Conservation (phyloP, 2,797 vertebrate species). For the Thunnus albacares region DNA sequence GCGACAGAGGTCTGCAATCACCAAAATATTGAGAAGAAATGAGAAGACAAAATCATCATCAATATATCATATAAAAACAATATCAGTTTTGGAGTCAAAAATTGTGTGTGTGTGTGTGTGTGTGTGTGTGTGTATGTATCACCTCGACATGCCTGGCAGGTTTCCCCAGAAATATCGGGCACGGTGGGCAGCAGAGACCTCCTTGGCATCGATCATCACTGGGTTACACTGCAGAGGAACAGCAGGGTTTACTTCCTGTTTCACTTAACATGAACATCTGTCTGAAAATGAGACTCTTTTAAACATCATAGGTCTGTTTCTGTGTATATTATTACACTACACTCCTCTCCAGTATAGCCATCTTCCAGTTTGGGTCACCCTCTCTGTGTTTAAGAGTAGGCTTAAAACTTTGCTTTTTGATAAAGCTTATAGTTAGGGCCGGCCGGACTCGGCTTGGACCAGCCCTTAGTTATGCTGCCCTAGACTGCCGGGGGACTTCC, state of each 20-base stretch:
- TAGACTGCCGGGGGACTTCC: no score
- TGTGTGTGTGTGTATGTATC: slow-evolving; percentile 15
- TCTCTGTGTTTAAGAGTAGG: no score
- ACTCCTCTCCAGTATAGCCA: no score
- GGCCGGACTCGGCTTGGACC: no score
- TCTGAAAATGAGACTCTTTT: neutral
- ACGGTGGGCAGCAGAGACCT: slow-evolving; percentile 93
- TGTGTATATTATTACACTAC: no score
- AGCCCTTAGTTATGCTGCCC: no score
- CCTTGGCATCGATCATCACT: slow-evolving; percentile 95
- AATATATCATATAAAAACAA: no score
- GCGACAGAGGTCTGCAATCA: slow-evolving; percentile 86
- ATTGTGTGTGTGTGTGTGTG: no score
- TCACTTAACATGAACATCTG: neutral
- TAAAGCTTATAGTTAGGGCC: no score
- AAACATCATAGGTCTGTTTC: neutral
- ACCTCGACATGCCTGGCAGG: slow-evolving; percentile 97
- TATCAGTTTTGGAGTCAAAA: no score
- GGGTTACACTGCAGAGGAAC: slow-evolving; percentile 90
- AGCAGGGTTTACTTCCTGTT: slow-evolving; percentile 15
- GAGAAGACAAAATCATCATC: neutral
- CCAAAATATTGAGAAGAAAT: neutral
- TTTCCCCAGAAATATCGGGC: slow-evolving; percentile 97
- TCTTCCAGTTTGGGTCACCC: no score
- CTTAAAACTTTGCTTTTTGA: no score